Evolutionary conservation across 2,888 invertebrate genomes (phyloP).

Genomic region (Drosophila paracracens): DNA sequence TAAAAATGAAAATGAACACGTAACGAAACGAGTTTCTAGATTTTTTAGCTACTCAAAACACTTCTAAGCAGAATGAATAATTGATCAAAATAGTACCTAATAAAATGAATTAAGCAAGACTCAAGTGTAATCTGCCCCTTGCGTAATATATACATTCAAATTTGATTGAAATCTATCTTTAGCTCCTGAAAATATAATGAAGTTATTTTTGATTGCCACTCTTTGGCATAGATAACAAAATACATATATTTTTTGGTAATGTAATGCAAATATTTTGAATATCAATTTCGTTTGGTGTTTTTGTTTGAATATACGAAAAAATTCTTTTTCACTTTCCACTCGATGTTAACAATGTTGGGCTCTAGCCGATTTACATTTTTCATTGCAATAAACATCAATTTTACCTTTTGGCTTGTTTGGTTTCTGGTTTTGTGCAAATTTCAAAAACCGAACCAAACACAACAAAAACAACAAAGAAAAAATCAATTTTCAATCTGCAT

Average conservation of each 20-base stretch:
- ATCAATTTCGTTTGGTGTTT: conserved; percentile 6
- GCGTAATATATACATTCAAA: neutral
- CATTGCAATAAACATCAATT: conserved; percentile 64
- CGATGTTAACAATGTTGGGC: conserved; percentile 29
- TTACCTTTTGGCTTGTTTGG: conserved; percentile 48
- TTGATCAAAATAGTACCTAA: neutral
- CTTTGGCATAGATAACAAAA: conserved; percentile 4
- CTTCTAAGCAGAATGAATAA: neutral
- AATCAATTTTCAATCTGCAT: conserved; percentile 57
- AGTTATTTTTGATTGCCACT: conserved; percentile 11
- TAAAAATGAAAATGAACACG: neutral
- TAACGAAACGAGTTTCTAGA: neutral
- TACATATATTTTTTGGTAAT: conserved; percentile 4
- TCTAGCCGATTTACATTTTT: conserved; percentile 47
- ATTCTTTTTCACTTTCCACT: conserved; percentile 3
- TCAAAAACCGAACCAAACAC: conserved; percentile 3
- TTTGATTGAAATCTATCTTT: neutral
- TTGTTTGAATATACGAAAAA: conserved; percentile 14
- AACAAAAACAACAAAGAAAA: conserved; percentile 8
- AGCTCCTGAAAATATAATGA: conserved; percentile 3
- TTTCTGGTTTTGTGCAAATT: conserved; percentile 23
- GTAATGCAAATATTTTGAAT: conserved; percentile 28
- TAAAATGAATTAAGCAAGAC: too few species aligned
- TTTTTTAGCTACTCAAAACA: neutral
- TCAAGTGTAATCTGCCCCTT: too few species aligned